These are phyloP conservation scores for Lepus timidus DNA, from an alignment of 2,113 vertebrate species.

Conservation along the genomic window DNA sequence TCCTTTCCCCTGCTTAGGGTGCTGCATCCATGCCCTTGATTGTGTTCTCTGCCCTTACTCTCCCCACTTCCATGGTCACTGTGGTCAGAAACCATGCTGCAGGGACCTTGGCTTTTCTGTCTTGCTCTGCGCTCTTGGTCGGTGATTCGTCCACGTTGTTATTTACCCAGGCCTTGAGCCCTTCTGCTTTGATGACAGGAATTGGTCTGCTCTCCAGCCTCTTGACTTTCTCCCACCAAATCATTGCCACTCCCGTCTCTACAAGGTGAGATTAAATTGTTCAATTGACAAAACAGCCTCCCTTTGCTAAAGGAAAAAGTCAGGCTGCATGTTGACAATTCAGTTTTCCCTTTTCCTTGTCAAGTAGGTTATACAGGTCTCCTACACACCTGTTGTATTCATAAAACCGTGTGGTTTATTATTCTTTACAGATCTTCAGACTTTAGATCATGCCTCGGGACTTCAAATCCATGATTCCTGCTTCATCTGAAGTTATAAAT, in stretches of 20 bases:
- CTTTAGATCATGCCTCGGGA: slow-evolving; percentile 14
- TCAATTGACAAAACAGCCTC: background rate
- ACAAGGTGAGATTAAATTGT: background rate
- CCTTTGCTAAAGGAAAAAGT: slow-evolving; percentile 8
- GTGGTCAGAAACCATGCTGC: background rate
- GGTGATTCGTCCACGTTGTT: background rate
- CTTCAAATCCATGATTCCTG: slow-evolving; percentile 55
- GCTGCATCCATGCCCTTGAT: background rate
- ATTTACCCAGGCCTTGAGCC: background rate
- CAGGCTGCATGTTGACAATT: background rate
- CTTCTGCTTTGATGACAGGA: background rate
- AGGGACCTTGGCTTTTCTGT: background rate
- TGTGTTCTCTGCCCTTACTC: background rate
- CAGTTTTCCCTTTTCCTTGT: slow-evolving; percentile 38
- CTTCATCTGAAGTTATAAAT: slow-evolving; percentile 75
- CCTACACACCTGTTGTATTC: slow-evolving; percentile 56
- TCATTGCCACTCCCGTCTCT: background rate
- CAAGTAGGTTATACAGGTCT: background rate
- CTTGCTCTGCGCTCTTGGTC: background rate
- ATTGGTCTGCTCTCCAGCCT: background rate
- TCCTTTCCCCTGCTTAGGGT: background rate
- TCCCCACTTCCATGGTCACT: background rate
- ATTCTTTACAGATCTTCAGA: slow-evolving; percentile 61
- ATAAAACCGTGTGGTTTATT: slow-evolving; percentile 41
- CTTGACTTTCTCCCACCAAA: background rate